phyloP scores from a whole-genome alignment of 92 coral and sea anemone species.

The Parazoanthus swiftii region DNA sequence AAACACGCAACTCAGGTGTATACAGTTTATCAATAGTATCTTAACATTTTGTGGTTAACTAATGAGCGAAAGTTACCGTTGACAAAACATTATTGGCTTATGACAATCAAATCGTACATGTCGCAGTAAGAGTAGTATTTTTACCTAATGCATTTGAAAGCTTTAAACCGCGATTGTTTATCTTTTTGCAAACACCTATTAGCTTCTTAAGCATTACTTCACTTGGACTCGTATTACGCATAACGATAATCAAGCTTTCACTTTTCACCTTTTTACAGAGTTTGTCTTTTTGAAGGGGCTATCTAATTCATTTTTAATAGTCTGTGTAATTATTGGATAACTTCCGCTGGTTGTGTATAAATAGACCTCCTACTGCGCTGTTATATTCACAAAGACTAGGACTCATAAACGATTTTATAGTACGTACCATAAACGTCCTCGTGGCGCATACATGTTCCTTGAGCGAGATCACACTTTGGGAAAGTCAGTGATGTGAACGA shows the following conservation, averaged over 20 bases:
- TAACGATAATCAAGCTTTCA: conserved; percentile 62
- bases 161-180: conserved; percentile 17
- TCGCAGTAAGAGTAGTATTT: background rate
- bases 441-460: conserved; percentile 6
- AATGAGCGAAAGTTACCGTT: conserved; percentile 1
- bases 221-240: conserved; percentile 21
- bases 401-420: conserved; percentile 13
- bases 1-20: background rate
- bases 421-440: background rate
- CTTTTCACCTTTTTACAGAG: conserved; percentile 63
- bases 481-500: conserved; percentile 16
- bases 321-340: conserved; percentile 71
- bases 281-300: conserved; percentile 76
- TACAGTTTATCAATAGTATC: background rate
- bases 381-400: conserved; percentile 53
- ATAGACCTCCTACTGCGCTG: conserved; percentile 91
- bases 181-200: conserved; percentile 38
- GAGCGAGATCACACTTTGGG: background rate
- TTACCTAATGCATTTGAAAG: conserved; percentile 14
- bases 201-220: conserved; percentile 40
- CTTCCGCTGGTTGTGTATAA: conserved; percentile 76
- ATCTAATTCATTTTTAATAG: conserved; percentile 83
- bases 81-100: conserved; percentile 34
- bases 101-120: background rate
- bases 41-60: conserved; percentile 1